These are phyloP conservation scores for Remorina albescens DNA, from an alignment of 2,797 vertebrate genomes.

Conservation along the genomic window DNA sequence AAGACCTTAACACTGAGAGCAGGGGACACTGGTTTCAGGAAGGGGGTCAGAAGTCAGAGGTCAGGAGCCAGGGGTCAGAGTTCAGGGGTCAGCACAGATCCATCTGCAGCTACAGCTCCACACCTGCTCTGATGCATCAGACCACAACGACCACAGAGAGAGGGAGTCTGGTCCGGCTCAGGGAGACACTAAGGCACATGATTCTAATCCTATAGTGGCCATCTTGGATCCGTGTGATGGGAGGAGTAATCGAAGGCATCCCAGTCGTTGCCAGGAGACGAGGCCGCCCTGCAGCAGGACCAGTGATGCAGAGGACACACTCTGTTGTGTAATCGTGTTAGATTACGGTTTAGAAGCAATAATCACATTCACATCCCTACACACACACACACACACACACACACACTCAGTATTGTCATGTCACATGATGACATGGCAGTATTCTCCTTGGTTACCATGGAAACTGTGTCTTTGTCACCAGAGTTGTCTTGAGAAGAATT, in stretches of 20 bases:
- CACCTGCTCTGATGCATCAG: too few species aligned
- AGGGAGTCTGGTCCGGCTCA: neutral
- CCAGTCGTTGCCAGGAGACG: neutral
- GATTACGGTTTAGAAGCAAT: slow-evolving; percentile 32
- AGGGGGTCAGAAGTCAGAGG: too few species aligned
- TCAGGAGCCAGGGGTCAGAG: too few species aligned
- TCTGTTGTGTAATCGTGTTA: slow-evolving; percentile 21
- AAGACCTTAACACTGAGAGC: too few species aligned
- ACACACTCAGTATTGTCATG: slow-evolving; percentile 9
- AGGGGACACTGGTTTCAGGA: too few species aligned
- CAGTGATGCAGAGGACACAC: too few species aligned
- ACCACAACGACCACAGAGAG: too few species aligned
- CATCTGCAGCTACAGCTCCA: too few species aligned
- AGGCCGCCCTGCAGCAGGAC: too few species aligned
- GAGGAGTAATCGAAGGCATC: neutral
- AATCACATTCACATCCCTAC: slow-evolving; percentile 5
- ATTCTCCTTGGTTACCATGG: slow-evolving; percentile 67
- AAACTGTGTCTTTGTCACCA: slow-evolving; percentile 67
- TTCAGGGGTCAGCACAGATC: too few species aligned
- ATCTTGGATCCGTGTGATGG: slow-evolving; percentile 2
- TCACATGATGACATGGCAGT: slow-evolving; percentile 49
- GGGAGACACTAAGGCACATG: neutral
- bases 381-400: neutral
- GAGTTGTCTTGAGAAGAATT: slow-evolving; percentile 54
- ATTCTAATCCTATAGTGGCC: neutral